phyloP scores from a whole-genome alignment of 2,797 vertebrate species.

The Tinamus major region DNA sequence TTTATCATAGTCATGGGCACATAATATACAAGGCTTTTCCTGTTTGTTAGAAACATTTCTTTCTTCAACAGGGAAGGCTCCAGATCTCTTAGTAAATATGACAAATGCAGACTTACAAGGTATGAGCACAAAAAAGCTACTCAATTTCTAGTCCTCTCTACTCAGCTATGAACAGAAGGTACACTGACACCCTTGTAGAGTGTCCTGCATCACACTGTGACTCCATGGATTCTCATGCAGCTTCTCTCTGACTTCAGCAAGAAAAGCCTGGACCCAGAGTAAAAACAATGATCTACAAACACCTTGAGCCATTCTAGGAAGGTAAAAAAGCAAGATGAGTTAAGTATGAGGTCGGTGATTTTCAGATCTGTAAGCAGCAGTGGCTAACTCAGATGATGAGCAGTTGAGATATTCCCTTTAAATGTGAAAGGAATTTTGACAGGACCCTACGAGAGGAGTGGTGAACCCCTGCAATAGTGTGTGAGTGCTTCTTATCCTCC shows the following conservation, averaged over 20 bases:
- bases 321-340: neutral
- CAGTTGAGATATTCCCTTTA: neutral
- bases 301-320: neutral
- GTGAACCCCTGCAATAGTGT: neutral
- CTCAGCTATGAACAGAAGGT: neutral
- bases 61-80: neutral
- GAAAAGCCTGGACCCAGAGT: neutral
- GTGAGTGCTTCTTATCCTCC: neutral
- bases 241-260: neutral
- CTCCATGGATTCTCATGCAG: neutral
- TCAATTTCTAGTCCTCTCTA: neutral
- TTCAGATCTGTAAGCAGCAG: neutral
- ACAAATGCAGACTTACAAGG: neutral
- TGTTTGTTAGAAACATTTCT: neutral
- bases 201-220: neutral
- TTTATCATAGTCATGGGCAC: neutral
- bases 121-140: neutral
- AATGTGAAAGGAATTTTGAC: neutral
- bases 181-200: neutral
- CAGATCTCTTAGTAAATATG: neutral
- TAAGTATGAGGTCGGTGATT: too few species aligned
- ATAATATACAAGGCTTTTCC: neutral
- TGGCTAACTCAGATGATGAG: too few species aligned
- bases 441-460: neutral
- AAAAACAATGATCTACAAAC: neutral